Percentiles rank a stretch among this genome's conserved stretches.
Evolutionary conservation across 2,113 vertebrate species (phyloP).

Genomic region (Hydropotes inermis): DNA sequence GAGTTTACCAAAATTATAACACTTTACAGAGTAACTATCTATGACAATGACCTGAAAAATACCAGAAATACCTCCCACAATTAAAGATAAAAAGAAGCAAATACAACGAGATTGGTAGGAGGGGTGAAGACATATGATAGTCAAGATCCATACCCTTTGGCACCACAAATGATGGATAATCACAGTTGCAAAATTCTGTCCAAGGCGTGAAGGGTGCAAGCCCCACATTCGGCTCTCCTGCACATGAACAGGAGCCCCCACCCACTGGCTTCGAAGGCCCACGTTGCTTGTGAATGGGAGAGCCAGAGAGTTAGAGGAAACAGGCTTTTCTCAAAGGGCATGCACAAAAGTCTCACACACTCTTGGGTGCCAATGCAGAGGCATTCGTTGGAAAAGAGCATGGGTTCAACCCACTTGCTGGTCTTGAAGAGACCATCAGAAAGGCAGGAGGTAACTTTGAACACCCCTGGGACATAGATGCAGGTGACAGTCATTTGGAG

Average conservation of each 20-base stretch:
- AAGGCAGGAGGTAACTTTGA: not conserved
- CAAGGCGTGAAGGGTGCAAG: not conserved
- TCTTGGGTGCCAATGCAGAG: not conserved
- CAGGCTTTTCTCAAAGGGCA: not conserved
- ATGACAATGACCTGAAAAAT: not conserved
- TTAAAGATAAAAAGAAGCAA: not conserved
- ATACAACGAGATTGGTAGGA: not conserved
- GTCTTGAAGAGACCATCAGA: not conserved
- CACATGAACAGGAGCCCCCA: not conserved
- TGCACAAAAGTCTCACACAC: not conserved
- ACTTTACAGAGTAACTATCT: not conserved
- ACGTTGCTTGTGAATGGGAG: not conserved
- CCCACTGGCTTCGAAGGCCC: not conserved
- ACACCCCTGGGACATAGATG: not conserved
- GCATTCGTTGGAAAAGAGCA: not conserved
- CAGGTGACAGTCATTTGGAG: not conserved
- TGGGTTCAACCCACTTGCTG: not conserved
- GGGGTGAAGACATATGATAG: not conserved
- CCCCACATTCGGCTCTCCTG: not conserved
- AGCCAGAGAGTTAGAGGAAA: not conserved
- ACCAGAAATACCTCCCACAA: not conserved
- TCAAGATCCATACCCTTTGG: not conserved
- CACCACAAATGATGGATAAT: not conserved
- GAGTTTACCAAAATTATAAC: not conserved
- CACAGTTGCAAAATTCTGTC: not conserved